Percentiles rank a stretch among this genome's conserved stretches.
These are phyloP conservation scores for Acanthisitta chloris DNA, from an alignment of 2,113 vertebrate species.

Conservation along the genomic window DNA sequence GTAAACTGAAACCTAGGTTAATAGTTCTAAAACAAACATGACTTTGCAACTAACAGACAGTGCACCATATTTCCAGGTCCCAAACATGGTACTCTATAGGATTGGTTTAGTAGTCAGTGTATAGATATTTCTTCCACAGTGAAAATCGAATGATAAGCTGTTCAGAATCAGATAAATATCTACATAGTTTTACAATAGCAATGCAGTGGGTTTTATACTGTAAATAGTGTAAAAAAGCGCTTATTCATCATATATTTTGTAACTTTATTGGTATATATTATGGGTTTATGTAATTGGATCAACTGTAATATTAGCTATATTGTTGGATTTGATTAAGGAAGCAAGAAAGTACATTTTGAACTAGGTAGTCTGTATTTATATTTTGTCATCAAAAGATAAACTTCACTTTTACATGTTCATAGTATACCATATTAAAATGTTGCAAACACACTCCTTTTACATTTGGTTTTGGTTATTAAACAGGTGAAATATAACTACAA, in stretches of 20 bases:
- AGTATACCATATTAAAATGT: not conserved
- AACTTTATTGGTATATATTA: not conserved
- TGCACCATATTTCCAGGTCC: not conserved
- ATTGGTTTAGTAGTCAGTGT: conserved; percentile 8
- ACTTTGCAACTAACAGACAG: conserved; percentile 37
- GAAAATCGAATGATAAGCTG: not conserved
- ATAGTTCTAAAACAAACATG: conserved; percentile 61
- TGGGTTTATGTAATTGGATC: conserved; percentile 17
- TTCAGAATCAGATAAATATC: not conserved
- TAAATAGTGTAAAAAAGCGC: not conserved
- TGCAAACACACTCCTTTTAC: not conserved
- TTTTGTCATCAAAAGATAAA: conserved; percentile 9
- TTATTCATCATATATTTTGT: not conserved
- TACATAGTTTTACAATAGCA: not conserved
- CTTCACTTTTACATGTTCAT: not conserved
- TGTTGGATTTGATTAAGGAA: conserved; percentile 37
- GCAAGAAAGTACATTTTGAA: not conserved
- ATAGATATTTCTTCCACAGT: not conserved
- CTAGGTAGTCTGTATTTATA: not conserved
- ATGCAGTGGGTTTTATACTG: not conserved
- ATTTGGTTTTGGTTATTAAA: not conserved
- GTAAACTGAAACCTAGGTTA: conserved; percentile 66
- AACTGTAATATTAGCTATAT: not conserved
- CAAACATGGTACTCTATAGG: not conserved
- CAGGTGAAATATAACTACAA: not conserved